Evolutionary conservation across 1,140 invertebrate species (phyloP).

Genomic region (Chionoecetes opilio): DNA sequence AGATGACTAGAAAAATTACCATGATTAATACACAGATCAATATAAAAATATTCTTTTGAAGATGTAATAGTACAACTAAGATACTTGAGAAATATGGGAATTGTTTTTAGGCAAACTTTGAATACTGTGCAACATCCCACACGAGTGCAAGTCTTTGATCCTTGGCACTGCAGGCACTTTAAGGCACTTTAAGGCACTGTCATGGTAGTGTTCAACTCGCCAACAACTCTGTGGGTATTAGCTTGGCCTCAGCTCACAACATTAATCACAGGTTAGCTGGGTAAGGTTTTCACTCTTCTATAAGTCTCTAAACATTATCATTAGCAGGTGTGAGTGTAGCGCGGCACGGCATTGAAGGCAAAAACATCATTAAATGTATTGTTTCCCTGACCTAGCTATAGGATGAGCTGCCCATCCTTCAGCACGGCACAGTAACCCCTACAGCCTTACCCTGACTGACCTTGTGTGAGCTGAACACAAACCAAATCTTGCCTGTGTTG

Average conservation of each 20-base stretch:
- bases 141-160: constrained; percentile 3
- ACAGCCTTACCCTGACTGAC: background rate
- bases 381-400: background rate
- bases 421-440: background rate
- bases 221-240: background rate
- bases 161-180: background rate
- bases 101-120: background rate
- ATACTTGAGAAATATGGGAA: constrained; percentile 15
- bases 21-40: constrained; percentile 44
- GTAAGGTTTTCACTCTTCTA: constrained; percentile 18
- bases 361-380: background rate
- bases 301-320: background rate
- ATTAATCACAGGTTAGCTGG: background rate
- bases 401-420: background rate
- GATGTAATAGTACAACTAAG: background rate
- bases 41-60: constrained; percentile 17
- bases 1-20: constrained; percentile 36
- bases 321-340: background rate
- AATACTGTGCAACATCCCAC: constrained; percentile 19
- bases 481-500: background rate
- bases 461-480: constrained; percentile 8
- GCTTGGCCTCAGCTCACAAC: constrained; percentile 16
- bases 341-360: background rate
- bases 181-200: too few relatives aligned
- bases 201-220: background rate